A percentile compares a stretch with the other conserved stretches of the same genome.
phyloP scores from a whole-genome alignment of 1,140 invertebrate species.

The Berghia stephanieae region DNA sequence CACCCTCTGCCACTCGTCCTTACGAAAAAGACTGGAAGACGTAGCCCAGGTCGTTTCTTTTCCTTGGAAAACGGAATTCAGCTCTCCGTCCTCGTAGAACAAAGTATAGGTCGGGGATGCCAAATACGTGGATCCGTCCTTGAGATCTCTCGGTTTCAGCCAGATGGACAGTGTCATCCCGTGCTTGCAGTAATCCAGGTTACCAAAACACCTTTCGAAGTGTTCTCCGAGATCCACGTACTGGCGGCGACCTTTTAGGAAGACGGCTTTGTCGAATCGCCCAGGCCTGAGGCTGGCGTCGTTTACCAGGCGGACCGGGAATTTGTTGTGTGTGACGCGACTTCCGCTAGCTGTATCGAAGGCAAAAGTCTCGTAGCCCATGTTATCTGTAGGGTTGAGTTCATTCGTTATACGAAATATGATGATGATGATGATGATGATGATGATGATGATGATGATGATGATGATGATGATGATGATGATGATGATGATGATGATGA shows the following conservation, averaged over 20 bases:
- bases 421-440: too few species aligned
- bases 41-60: conserved; percentile 52
- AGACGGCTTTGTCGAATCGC: conserved; percentile 51
- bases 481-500: too few species aligned
- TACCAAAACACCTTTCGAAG: conserved; percentile 56
- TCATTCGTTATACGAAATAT: conserved; percentile 13
- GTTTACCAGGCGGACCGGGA: conserved; percentile 56
- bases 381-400: conserved; percentile 46
- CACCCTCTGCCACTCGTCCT: conserved; percentile 58
- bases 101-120: conserved; percentile 58
- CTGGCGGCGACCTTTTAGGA: conserved; percentile 52
- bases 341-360: conserved; percentile 50
- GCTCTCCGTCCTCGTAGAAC: conserved; percentile 53
- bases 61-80: conserved; percentile 49
- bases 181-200: conserved; percentile 59
- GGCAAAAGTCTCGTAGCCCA: conserved; percentile 60
- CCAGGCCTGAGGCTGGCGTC: conserved; percentile 51
- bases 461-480: too few species aligned
- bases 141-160: conserved; percentile 52
- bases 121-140: conserved; percentile 52
- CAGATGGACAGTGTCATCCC: conserved; percentile 60
- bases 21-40: conserved; percentile 42
- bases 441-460: too few species aligned
- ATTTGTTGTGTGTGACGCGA: conserved; percentile 47
- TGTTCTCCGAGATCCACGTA: conserved; percentile 58